phyloP scores from a whole-genome alignment of 2,888 invertebrate species.

The Athalia circularis region DNA sequence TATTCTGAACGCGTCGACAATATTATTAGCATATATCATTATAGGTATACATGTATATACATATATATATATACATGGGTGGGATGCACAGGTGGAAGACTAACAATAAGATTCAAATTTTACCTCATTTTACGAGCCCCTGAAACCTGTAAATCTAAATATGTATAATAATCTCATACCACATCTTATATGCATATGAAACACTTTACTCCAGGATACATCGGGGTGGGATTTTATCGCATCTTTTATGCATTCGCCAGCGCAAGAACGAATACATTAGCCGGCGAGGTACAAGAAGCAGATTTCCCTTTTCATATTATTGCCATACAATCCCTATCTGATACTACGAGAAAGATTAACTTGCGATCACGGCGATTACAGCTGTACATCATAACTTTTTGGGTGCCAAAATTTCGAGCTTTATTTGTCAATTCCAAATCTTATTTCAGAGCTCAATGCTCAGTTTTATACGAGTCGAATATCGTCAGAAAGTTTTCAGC shows the following conservation, averaged over 20 bases:
- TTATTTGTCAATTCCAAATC: no score
- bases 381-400: no score
- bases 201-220: constrained; percentile 13
- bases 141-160: constrained; percentile 25
- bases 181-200: constrained; percentile 35
- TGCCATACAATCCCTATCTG: no score
- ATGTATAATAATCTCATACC: not conserved
- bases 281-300: not conserved
- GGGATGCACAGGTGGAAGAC: not conserved
- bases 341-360: no score
- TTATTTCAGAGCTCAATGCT: no score
- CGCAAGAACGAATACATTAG: constrained; percentile 9
- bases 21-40: not conserved
- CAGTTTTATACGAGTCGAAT: no score
- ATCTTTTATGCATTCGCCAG: not conserved
- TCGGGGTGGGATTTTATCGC: constrained; percentile 27
- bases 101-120: not conserved
- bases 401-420: no score
- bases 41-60: no score
- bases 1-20: not conserved
- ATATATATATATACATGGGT: not conserved
- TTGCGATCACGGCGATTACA: no score
- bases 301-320: not conserved
- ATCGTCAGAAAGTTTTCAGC: no score
- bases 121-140: constrained; percentile 19